Evolutionary conservation across 2,797 vertebrate species (phyloP), one percentile per base, ranked within the genome.

Genomic region (Macropus fuliginosus): DNA sequence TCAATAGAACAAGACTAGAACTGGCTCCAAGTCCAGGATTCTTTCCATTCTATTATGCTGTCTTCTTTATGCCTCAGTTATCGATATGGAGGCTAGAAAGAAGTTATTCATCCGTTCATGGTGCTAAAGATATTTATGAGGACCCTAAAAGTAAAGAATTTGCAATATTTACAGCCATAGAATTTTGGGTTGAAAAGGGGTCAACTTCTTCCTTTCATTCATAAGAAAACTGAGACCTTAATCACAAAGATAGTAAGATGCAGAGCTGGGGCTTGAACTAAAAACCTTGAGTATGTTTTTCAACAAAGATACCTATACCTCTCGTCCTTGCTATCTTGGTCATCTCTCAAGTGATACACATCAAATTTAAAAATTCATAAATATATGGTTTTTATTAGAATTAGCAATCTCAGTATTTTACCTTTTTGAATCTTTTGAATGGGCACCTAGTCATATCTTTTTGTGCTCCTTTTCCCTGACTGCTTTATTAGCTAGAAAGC

Each of bases 351-450:
- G 40, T 11, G 40, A 46, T 50, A 87, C 2, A 46, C 0, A 27
- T 28, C 29, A 31, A 91, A 21, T 91, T 90, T 94, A n/a, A 4
- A 93, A 96, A 96, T 93, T 93, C 1, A 94, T 93, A 95, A 91
- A 89, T 87, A 55, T n/a, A 4, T 91, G 28, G 55, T 9, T 93
- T 81, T 95, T 92, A 27, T 94, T 56, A 94, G 40, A 93, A 87
- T 52, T 96, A 91, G 95, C 50, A 81, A 66, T 16, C 5, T 56
- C n/a, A 90, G 13, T 56, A 10, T 90, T 95, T 96, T 90, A 9
- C 21, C 16, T 57, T 94, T 95, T 11, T 8, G 34, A 14, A n/a
- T 5, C 66, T 96, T 89, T 54, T 95, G 90, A 94, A 87, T 40
- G 56, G 66, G 59, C 2, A 92, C 14, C 55, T 62, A 90, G 28